These are phyloP conservation scores for Euura saliciscinereae DNA, from an alignment of 1,140 invertebrate species.

Conservation along the genomic window DNA sequence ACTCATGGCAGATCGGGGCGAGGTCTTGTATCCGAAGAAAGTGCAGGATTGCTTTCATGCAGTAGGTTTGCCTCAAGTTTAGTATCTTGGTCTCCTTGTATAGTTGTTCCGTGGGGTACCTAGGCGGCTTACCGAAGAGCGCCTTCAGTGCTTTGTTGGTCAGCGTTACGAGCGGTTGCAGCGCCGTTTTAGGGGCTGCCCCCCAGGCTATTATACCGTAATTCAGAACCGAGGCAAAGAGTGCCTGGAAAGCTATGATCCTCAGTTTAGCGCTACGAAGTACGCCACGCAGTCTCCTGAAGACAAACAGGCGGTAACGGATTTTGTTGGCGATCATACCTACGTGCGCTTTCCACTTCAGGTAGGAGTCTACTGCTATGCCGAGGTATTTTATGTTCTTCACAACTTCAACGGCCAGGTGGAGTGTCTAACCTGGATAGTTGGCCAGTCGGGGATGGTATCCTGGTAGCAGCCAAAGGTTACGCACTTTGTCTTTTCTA, in stretches of 20 bases:
- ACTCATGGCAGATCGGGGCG: background rate
- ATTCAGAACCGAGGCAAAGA: background rate
- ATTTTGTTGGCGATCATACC: slow-evolving; percentile 1
- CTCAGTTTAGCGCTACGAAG: background rate
- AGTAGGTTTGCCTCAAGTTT: background rate
- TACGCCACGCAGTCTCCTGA: slow-evolving; percentile 12
- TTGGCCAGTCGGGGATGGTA: background rate
- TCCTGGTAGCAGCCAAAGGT: slow-evolving; percentile 12
- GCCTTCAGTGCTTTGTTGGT: background rate
- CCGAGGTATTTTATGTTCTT: slow-evolving; percentile 16
- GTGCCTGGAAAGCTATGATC: background rate
- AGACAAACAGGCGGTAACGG: background rate
- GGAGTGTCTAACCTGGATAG: background rate
- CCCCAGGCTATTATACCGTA: background rate
- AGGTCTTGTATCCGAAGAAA: background rate
- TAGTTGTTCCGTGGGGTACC: background rate
- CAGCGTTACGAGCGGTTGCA: background rate
- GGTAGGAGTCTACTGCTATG: slow-evolving; percentile 9
- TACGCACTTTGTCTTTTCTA: slow-evolving; percentile 10
- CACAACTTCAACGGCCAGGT: background rate
- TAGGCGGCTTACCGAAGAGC: background rate
- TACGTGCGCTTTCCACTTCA: slow-evolving; percentile 13
- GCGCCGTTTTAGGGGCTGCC: background rate
- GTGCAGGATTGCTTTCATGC: background rate
- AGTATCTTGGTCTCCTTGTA: background rate